Evolutionary conservation across 2,113 vertebrate genomes (phyloP).

Genomic region (Oryzias javanicus): DNA sequence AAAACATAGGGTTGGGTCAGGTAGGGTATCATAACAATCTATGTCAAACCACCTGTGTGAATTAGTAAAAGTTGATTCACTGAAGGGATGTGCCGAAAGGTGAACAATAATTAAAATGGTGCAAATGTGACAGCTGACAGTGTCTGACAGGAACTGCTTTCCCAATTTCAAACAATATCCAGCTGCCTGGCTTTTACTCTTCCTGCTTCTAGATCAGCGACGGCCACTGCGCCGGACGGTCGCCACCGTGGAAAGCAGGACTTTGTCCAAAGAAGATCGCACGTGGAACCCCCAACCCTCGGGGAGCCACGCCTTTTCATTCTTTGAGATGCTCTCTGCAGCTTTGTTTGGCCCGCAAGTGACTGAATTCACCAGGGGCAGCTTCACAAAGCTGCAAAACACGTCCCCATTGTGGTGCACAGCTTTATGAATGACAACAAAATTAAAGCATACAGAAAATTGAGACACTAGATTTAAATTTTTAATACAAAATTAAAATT

Average conservation of each 20-base stretch:
- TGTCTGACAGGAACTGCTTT: conserved; percentile 57
- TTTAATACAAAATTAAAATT: too few species aligned
- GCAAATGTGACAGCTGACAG: conserved; percentile 52
- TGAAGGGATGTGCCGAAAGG: too few species aligned
- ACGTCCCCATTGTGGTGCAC: too few species aligned
- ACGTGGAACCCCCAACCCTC: conserved; percentile 67
- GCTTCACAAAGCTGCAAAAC: conserved; percentile 57
- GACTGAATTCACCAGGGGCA: conserved; percentile 43
- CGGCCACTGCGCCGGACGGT: conserved; percentile 31
- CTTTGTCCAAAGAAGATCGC: conserved; percentile 79
- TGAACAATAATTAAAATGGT: background rate
- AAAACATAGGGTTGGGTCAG: too few species aligned
- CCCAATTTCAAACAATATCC: conserved; percentile 67
- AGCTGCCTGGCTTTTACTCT: conserved; percentile 57
- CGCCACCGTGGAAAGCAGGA: conserved; percentile 76
- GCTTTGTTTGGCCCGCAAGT: conserved; percentile 56
- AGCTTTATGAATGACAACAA: too few species aligned
- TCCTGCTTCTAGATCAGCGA: conserved; percentile 73
- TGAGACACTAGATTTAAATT: too few species aligned
- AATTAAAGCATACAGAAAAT: too few species aligned
- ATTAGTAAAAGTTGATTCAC: too few species aligned
- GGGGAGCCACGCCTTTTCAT: conserved; percentile 76
- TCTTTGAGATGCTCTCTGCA: conserved; percentile 71
- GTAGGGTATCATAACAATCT: too few species aligned
- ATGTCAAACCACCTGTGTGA: too few species aligned